Conservation (phyloP, 2,888 invertebrate species). For the Amiota communis region DNA sequence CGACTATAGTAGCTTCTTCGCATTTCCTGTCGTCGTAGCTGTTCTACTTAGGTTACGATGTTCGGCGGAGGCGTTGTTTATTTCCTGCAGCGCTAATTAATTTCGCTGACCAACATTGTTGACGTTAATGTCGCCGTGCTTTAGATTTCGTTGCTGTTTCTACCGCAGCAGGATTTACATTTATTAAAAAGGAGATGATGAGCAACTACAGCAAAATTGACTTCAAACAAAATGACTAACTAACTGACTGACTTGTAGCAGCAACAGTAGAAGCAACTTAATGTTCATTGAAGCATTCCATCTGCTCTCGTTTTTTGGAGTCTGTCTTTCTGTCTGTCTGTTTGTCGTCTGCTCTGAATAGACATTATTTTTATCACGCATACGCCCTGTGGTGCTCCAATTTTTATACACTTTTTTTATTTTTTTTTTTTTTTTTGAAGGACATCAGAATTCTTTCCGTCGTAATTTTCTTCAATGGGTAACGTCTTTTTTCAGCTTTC, state of each 20-base stretch:
- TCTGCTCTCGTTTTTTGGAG: slow-evolving; percentile 12
- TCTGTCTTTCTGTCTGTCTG: neutral
- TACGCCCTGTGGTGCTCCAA: slow-evolving; percentile 19
- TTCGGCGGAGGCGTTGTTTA: slow-evolving; percentile 17
- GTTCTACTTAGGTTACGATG: slow-evolving; percentile 34
- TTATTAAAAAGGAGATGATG: slow-evolving; percentile 51
- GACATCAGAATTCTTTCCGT: slow-evolving; percentile 9
- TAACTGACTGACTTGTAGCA: no score
- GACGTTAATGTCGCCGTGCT: neutral
- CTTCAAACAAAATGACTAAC: no score
- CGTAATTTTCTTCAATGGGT: slow-evolving; percentile 8
- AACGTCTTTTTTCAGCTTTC: neutral
- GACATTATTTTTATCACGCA: slow-evolving; percentile 1
- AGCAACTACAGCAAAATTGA: no score
- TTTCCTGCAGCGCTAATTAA: slow-evolving; percentile 66
- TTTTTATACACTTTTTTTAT: neutral
- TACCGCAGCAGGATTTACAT: slow-evolving; percentile 57
- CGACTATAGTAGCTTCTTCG: neutral
- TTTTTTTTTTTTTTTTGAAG: no score
- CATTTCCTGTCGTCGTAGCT: slow-evolving; percentile 12
- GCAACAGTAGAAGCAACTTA: no score
- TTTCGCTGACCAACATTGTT: slow-evolving; percentile 59
- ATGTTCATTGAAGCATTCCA: slow-evolving; percentile 7
- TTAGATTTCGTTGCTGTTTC: neutral
- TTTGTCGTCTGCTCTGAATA: neutral